Conservation (phyloP, 92 coral and sea anemone genomes). For the Pocillopora meandrina region DNA sequence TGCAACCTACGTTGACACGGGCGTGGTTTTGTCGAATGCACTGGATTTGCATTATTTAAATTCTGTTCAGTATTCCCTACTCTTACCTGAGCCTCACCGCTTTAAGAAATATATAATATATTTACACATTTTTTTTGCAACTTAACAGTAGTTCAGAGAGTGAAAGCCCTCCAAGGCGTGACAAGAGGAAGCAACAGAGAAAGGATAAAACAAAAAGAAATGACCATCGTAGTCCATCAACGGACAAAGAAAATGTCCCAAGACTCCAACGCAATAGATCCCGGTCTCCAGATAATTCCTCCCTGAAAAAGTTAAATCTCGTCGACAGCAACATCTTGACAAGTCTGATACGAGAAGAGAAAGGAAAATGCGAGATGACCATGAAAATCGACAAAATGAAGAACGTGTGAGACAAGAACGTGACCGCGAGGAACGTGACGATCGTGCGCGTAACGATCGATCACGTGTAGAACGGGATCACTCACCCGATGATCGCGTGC, state of each 20-base stretch:
- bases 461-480: background rate
- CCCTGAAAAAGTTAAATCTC: conserved; percentile 21
- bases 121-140: background rate
- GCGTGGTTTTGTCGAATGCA: too few species aligned
- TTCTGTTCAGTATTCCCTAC: too few species aligned
- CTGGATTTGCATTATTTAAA: too few species aligned
- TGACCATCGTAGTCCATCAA: conserved; percentile 25
- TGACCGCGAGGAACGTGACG: conserved; percentile 7
- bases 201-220: conserved; percentile 15
- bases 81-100: background rate
- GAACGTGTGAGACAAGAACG: background rate
- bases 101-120: background rate
- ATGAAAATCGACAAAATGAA: background rate
- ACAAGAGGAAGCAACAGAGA: conserved; percentile 8
- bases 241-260: conserved; percentile 13
- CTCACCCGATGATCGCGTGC: conserved; percentile 8
- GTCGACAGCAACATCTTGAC: background rate
- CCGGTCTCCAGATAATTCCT: conserved; percentile 1
- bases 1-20: too few species aligned
- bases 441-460: conserved; percentile 3
- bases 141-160: conserved; percentile 35
- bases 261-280: conserved; percentile 12
- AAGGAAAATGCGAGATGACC: background rate
- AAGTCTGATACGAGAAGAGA: conserved; percentile 1
- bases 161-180: conserved; percentile 24